A percentile compares a stretch with the other conserved stretches of the same genome.
These are phyloP conservation scores for Paraescarpia echinospica DNA, from an alignment of 1,140 invertebrate genomes.

Conservation along the genomic window DNA sequence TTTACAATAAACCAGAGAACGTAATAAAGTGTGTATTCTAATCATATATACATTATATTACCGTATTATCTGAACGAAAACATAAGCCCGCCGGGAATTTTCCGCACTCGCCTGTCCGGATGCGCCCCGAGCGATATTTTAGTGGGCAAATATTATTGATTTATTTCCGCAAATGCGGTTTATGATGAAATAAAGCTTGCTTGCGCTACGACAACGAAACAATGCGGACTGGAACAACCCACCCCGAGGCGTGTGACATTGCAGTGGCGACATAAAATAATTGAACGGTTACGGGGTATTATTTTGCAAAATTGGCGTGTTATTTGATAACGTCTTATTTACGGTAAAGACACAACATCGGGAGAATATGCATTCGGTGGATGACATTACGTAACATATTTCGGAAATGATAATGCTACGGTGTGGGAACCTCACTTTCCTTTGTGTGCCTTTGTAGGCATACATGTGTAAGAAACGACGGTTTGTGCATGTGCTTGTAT, in stretches of 20 bases:
- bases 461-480: too few species aligned
- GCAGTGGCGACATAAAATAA: background rate
- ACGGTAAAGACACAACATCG: too few species aligned
- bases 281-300: background rate
- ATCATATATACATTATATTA: background rate
- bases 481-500: too few species aligned
- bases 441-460: too few species aligned
- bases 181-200: background rate
- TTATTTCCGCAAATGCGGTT: background rate
- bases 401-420: background rate
- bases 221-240: background rate
- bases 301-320: background rate
- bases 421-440: too few species aligned
- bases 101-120: background rate
- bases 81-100: background rate
- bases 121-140: background rate
- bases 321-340: background rate
- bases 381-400: background rate
- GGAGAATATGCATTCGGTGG: too few species aligned
- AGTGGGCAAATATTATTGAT: background rate
- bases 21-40: background rate
- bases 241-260: too few species aligned
- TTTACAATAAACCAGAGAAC: background rate
- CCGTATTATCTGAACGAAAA: background rate
- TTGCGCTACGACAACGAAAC: background rate